Base-by-base conservation (phyloP, 1,140 invertebrate species). In the Drosophila virilis region DNA sequence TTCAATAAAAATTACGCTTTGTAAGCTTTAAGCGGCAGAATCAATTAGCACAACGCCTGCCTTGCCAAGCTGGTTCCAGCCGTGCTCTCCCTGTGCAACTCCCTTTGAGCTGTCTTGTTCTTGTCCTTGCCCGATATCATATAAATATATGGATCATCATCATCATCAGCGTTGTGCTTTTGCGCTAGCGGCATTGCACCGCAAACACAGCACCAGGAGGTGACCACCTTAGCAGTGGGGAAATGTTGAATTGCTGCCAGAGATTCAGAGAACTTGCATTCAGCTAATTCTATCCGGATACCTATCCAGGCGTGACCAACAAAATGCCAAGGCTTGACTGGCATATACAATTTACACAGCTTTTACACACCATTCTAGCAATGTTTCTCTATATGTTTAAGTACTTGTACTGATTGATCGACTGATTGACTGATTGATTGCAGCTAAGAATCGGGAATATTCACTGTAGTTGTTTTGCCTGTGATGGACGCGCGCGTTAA, bases 21-120 rank as follows among this genome's bases (percentile, higher is more conserved):
- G 78, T 72, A 81, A 78, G 75, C 70, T 78, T 28, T 73, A 81
- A 83, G 80, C 80, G 75, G 71, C 74, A 75, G 74, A 83, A 83
- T 83, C 80, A 83, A 83, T 83, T 83, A 83, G 78, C 67, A 64
- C 62, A 83, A 74, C 65, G 72, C 72, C 65, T 51, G 68, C 72
- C 65, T 46, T 60, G 15, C 38, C 62, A 54, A 70, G 40, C 66
- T 28, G 40, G 32, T 60, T 54, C 8, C 54, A 17, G 17, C 28
- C 32, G 1, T 32, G 1, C 8, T 8, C 6, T 28, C 22, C 12
- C 22, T 28, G 22, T 3, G 12, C 15, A n/a, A 15, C 15, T 33
- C 22, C 54, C 28, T 13, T n/a, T 9, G 15, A 9, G 50, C 32
- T 13, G 10, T 28, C 61, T 12, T 45, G 40, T 15, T 28, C 28